Base-by-base conservation (phyloP, 2,797 vertebrate species). In the Muraenolepis orangiensis region DNA sequence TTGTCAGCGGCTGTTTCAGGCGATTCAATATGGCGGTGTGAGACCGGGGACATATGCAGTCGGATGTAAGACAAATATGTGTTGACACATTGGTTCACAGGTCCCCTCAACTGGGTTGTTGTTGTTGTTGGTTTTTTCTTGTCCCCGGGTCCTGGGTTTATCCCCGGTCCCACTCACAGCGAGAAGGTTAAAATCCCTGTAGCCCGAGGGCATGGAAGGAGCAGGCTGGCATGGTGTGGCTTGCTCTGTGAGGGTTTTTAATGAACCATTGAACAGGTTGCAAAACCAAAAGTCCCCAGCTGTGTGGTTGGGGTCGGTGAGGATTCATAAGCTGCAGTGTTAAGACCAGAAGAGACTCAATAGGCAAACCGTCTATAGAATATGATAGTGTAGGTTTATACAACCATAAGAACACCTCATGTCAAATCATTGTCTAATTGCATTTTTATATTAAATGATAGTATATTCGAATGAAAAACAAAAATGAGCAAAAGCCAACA, bases 221-320 rank as follows among this genome's bases (percentile, higher is more conserved):
- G 6, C 20, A 57, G 51, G 51, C 51, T 57, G 51, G 51, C 51
- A 8, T 57, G 51, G n/a, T 57, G 51, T 57, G 51, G 51, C 51
- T 57, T 8, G 20, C 51, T n/a, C 51, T 57, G 51, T 57, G 51
- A 57, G 51, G 20, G 5, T 57, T 57, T 57, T 57, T 57, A n/a
- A 57, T 57, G n/a, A 57, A 23, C 51, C 51, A 57, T 57, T 57
- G 51, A 57, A 57, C 51, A 57, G 51, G 51, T 57, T 57, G 51
- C 51, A 57, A n/a, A 57, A 57, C 51, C 51, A 7, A 2, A 23
- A 57, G 51, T n/a, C 51, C 51, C 51, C 51, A 57, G 51, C 51
- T 57, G 20, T n/a, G 51, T 57, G 51, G 51, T 57, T 57, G n/a
- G 20, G 51, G 51, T 57, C 51, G n/a, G 51, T 8, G 23, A 57